phyloP scores from a whole-genome alignment of 1,140 invertebrate species.

The Drosophila auraria region DNA sequence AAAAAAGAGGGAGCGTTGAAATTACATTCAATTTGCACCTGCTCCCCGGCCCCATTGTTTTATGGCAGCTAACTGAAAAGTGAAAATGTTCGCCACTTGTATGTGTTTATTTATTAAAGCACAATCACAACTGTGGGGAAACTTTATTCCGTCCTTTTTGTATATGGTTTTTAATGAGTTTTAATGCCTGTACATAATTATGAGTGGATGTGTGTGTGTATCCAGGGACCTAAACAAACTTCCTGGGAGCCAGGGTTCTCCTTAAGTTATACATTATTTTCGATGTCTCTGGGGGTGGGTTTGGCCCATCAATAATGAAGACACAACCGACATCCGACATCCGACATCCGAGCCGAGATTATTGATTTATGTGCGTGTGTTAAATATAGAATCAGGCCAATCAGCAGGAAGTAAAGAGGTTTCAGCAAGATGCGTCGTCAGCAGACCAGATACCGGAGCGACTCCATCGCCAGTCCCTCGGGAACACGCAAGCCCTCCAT shows the following conservation, averaged over 20 bases:
- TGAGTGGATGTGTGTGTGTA: conserved; percentile 17
- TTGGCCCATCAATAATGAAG: conserved; percentile 48
- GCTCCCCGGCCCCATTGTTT: conserved; percentile 35
- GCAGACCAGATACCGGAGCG: conserved; percentile 74
- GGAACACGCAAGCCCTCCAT: conserved; percentile 59
- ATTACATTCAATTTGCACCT: conserved; percentile 81
- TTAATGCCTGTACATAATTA: conserved; percentile 36
- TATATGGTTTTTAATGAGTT: conserved; percentile 76
- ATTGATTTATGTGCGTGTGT: conserved; percentile 53
- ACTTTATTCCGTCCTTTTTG: conserved; percentile 55
- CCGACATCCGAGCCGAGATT: conserved; percentile 36
- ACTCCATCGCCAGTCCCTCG: conserved; percentile 68
- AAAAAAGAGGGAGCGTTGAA: conserved; percentile 42
- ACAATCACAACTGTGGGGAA: conserved; percentile 59
- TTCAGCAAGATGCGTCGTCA: conserved; percentile 72
- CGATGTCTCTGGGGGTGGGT: conserved; percentile 17
- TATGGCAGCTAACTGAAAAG: conserved; percentile 9
- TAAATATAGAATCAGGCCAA: conserved; percentile 63
- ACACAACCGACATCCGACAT: conserved; percentile 25
- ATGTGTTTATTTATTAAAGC: conserved; percentile 53
- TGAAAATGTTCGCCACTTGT: conserved; percentile 42
- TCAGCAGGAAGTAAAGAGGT: conserved; percentile 52
- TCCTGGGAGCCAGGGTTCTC: neutral
- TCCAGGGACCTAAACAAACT: conserved; percentile 31
- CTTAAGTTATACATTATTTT: conserved; percentile 7